Percentiles rank a stretch among this genome's conserved stretches.
Conservation (phyloP, 2,797 vertebrate genomes). For the Muscicapa striata region DNA sequence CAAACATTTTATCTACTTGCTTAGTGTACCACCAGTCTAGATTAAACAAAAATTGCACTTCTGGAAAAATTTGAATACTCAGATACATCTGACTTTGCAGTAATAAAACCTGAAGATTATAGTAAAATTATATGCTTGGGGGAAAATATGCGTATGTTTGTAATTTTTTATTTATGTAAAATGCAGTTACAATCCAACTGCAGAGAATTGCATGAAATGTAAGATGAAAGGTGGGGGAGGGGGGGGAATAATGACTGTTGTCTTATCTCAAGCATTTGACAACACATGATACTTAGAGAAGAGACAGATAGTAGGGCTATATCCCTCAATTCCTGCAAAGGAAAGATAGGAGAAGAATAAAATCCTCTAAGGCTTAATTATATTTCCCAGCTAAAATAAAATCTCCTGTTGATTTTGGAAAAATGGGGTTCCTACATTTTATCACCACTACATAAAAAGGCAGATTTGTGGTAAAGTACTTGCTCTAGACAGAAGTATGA, state of each 20-base stretch:
- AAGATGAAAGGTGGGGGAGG: background rate
- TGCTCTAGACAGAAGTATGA: background rate
- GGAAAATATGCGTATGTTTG: rapidly evolving
- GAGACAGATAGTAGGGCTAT: background rate
- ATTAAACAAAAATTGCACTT: background rate
- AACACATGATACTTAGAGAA: background rate
- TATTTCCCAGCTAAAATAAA: background rate
- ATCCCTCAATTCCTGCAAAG: background rate
- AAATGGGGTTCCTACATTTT: background rate
- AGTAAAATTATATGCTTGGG: background rate
- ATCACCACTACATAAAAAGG: background rate
- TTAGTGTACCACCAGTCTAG: background rate
- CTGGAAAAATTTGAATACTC: background rate
- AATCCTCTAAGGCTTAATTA: background rate
- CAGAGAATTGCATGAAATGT: background rate
- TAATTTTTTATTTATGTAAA: rapidly evolving
- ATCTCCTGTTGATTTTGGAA: background rate
- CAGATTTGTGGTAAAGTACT: background rate
- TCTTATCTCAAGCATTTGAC: background rate
- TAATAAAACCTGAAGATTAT: background rate
- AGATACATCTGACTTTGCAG: background rate
- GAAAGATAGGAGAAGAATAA: background rate
- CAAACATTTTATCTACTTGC: background rate
- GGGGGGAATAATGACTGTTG: background rate
- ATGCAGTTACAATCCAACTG: background rate